A percentile compares a stretch with the other conserved stretches of the same genome.
These are phyloP conservation scores for Chrysaora quinquecirrha DNA, from an alignment of 30 jellyfish, hydroid and myxozoan species.

Conservation along the genomic window DNA sequence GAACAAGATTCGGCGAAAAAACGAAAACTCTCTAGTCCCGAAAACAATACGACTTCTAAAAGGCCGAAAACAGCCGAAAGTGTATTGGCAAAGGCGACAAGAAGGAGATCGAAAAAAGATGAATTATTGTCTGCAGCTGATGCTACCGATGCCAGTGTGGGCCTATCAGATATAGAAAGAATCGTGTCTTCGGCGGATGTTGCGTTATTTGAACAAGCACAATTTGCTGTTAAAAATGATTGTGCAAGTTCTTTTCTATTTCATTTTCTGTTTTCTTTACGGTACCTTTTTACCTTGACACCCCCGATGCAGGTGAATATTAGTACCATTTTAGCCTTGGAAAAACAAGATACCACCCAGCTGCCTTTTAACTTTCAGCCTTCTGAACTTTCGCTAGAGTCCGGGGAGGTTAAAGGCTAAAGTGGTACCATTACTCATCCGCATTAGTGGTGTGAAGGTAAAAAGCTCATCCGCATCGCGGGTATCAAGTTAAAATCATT, in stretches of 20 bases:
- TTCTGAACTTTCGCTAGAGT: too few species aligned
- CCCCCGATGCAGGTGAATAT: too few species aligned
- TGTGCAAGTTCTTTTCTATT: constrained; percentile 14
- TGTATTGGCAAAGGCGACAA: background rate
- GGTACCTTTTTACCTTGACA: too few species aligned
- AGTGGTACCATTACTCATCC: too few species aligned
- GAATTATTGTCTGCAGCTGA: background rate
- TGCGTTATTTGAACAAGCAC: constrained; percentile 67
- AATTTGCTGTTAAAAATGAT: constrained; percentile 2
- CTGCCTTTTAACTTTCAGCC: too few species aligned
- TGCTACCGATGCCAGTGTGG: background rate
- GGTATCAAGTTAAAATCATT: too few species aligned
- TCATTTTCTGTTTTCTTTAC: background rate
- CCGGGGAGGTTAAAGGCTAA: too few species aligned
- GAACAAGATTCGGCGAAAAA: background rate
- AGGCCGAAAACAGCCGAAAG: background rate
- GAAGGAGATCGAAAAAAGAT: background rate
- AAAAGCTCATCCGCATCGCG: too few species aligned
- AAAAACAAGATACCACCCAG: too few species aligned
- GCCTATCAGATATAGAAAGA: constrained; percentile 28
- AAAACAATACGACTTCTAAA: background rate
- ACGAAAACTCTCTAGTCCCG: constrained; percentile 8
- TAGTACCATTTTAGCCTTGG: too few species aligned
- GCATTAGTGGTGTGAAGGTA: too few species aligned
- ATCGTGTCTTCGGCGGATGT: constrained; percentile 60